Conservation (phyloP, 2,797 vertebrate species). For the Odontamblyopus lacepedii region DNA sequence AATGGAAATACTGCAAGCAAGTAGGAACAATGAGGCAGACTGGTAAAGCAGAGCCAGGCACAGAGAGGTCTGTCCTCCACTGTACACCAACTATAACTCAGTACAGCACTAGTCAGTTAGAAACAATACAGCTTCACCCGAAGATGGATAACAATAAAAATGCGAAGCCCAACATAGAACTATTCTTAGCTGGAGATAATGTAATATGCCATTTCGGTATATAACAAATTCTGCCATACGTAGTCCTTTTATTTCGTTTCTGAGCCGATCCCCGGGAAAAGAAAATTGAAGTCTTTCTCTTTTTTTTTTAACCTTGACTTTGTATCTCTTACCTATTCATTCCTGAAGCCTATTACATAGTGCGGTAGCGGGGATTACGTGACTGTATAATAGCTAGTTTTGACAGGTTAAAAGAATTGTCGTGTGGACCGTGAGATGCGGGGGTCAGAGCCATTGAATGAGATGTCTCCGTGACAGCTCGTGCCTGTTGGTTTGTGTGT, state of each 20-base stretch:
- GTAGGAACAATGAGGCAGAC: conserved; percentile 57
- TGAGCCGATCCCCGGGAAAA: conserved; percentile 30
- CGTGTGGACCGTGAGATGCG: conserved; percentile 49
- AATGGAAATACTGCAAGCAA: conserved; percentile 65
- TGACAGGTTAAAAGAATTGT: conserved; percentile 67
- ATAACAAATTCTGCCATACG: conserved; percentile 36
- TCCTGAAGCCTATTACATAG: conserved; percentile 57
- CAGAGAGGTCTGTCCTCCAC: conserved; percentile 46
- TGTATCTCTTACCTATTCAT: conserved; percentile 34
- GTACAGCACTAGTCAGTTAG: conserved; percentile 40
- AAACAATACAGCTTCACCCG: conserved; percentile 64
- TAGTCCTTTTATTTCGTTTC: conserved; percentile 48
- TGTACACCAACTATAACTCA: conserved; percentile 55
- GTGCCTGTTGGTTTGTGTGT: conserved; percentile 13
- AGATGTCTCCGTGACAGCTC: conserved; percentile 52
- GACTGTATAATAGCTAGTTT: conserved; percentile 60
- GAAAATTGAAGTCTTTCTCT: conserved; percentile 26
- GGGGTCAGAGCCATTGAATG: conserved; percentile 53
- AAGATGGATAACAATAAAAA: conserved; percentile 57
- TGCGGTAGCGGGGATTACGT: conserved; percentile 55
- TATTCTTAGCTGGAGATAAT: conserved; percentile 50
- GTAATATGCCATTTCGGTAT: conserved; percentile 43
- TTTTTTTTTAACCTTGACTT: conserved; percentile 28
- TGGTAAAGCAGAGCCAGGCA: conserved; percentile 53
- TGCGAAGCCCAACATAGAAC: conserved; percentile 49